Evolutionary conservation across 2,113 vertebrate genomes (phyloP).

Genomic region (Pheucticus melanocephalus): DNA sequence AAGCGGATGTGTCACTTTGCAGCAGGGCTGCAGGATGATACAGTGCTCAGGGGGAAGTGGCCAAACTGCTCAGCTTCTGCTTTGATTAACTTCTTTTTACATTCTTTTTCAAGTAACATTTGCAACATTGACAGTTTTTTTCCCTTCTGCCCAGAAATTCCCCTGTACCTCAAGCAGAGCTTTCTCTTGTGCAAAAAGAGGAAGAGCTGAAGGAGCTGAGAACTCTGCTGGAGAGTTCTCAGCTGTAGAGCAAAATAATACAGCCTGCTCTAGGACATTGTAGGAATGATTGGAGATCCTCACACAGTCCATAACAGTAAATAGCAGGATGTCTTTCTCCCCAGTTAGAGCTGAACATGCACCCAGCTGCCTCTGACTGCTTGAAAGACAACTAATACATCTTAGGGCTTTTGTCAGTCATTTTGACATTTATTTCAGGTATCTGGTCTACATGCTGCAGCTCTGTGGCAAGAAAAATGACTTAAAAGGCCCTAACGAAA

Average conservation of each 20-base stretch:
- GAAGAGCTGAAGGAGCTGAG: neutral
- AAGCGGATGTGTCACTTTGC: slow-evolving; percentile 6
- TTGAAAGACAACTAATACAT: neutral
- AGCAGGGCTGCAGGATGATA: neutral
- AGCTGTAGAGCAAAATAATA: neutral
- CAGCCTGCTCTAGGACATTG: neutral
- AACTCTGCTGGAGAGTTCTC: neutral
- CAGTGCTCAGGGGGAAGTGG: neutral
- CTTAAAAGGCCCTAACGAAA: neutral
- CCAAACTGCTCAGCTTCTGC: slow-evolving; percentile 33
- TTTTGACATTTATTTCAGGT: slow-evolving; percentile 1
- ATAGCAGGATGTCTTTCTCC: neutral
- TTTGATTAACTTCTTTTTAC: neutral
- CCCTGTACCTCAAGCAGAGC: neutral
- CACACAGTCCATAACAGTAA: neutral
- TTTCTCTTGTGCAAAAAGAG: slow-evolving; percentile 11
- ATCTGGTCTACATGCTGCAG: neutral
- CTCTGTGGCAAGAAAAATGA: neutral
- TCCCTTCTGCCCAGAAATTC: slow-evolving; percentile 13
- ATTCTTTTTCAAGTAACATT: slow-evolving; percentile 20
- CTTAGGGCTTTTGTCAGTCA: neutral
- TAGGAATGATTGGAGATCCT: neutral
- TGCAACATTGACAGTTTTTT: slow-evolving; percentile 27
- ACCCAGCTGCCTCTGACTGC: neutral
- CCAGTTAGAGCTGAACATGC: neutral